phyloP scores from a whole-genome alignment of 2,888 invertebrate species.

The Pseudococcus longispinus region DNA sequence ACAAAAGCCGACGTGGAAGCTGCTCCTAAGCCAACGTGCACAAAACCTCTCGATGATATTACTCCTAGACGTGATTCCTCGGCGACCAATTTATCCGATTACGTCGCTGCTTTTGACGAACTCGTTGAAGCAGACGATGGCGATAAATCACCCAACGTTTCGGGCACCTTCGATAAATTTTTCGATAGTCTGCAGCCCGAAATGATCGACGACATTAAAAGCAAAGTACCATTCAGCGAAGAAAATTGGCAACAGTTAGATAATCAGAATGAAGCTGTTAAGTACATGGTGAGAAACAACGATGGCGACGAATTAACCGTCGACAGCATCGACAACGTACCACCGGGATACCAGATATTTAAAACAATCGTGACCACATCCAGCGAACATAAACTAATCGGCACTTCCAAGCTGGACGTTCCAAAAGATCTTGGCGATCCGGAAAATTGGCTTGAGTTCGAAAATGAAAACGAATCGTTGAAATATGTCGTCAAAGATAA shows the following conservation, averaged over 20 bases:
- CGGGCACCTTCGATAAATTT: neutral
- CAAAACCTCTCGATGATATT: neutral
- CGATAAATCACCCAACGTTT: neutral
- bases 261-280: neutral
- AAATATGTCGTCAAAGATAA: constrained; percentile 28
- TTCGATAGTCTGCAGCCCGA: neutral
- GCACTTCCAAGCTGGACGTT: neutral
- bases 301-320: constrained; percentile 18
- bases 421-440: neutral
- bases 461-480: neutral
- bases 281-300: neutral
- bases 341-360: neutral
- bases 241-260: neutral
- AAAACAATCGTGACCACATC: neutral
- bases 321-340: neutral
- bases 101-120: constrained; percentile 3
- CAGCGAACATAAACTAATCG: constrained; percentile 20
- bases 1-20: neutral
- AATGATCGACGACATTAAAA: constrained; percentile 28
- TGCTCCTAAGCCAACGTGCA: neutral
- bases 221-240: constrained; percentile 10
- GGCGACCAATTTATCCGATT: neutral
- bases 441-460: constrained; percentile 22
- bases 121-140: neutral
- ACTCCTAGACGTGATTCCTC: neutral